These are phyloP conservation scores for Ataeniobius toweri DNA, from an alignment of 2,797 vertebrate genomes.

Conservation along the genomic window DNA sequence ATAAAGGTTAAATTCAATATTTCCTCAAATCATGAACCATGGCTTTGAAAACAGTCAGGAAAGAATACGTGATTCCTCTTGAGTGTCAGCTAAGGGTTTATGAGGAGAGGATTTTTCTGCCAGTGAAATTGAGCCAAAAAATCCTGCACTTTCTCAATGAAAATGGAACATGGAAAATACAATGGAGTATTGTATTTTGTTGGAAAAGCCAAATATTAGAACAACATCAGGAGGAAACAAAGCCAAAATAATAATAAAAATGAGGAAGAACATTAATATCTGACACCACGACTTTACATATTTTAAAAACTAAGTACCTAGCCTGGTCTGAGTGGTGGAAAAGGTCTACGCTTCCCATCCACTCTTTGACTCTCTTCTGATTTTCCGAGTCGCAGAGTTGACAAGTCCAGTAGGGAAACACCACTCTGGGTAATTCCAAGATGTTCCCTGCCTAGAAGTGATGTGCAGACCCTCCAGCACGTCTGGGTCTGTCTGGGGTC, in stretches of 20 bases:
- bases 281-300: background rate
- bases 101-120: slow-evolving; percentile 27
- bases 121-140: slow-evolving; percentile 16
- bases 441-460: too few relatives aligned
- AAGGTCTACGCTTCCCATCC: too few relatives aligned
- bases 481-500: too few relatives aligned
- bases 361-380: too few relatives aligned
- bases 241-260: background rate
- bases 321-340: too few relatives aligned
- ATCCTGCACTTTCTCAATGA: background rate
- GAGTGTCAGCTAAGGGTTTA: slow-evolving; percentile 14
- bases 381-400: too few relatives aligned
- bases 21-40: slow-evolving; percentile 14
- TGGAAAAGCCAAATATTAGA: background rate
- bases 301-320: background rate
- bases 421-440: too few relatives aligned
- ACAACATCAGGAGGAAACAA: background rate
- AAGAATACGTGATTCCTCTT: slow-evolving; percentile 20
- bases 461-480: too few relatives aligned
- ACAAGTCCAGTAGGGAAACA: too few relatives aligned
- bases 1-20: slow-evolving; percentile 31
- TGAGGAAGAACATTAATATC: background rate
- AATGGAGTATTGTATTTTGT: background rate
- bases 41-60: slow-evolving; percentile 25
- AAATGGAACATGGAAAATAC: background rate